These are phyloP conservation scores for Lepilemur ruficaudatus DNA, from an alignment of 2,797 vertebrate genomes.

Conservation along the genomic window DNA sequence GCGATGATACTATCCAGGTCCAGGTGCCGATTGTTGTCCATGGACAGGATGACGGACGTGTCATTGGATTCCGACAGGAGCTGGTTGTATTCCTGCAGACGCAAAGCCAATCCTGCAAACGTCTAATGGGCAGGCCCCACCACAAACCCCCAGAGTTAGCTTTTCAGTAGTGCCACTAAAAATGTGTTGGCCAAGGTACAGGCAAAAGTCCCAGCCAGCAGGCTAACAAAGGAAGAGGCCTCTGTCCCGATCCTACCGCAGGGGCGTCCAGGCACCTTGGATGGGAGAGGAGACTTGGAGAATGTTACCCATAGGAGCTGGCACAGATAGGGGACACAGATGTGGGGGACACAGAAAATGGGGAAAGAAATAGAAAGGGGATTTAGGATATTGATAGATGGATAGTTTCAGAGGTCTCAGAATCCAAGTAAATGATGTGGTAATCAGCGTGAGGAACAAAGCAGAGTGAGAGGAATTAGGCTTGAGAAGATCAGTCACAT, in stretches of 20 bases:
- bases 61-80: conserved; percentile 80
- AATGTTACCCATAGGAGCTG: not conserved
- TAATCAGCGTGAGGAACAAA: not conserved
- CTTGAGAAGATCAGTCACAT: not conserved
- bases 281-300: not conserved
- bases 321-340: too few relatives aligned
- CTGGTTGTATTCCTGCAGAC: conserved; percentile 31
- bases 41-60: conserved; percentile 87
- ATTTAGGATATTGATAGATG: not conserved
- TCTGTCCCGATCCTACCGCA: not conserved
- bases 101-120: conserved; percentile 70
- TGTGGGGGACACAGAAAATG: not conserved
- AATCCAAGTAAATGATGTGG: not conserved
- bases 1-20: conserved; percentile 60
- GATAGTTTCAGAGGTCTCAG: not conserved
- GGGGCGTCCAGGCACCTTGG: not conserved
- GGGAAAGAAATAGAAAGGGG: not conserved
- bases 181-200: not conserved
- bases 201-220: not conserved
- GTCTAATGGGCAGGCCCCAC: not conserved
- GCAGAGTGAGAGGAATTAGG: not conserved
- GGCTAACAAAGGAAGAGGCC: not conserved
- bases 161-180: not conserved
- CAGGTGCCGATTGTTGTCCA: conserved; percentile 64
- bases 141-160: not conserved